Percentiles rank a stretch among this genome's conserved stretches.
Conservation (phyloP, 1,140 invertebrate species). For the Drosophila willistoni region DNA sequence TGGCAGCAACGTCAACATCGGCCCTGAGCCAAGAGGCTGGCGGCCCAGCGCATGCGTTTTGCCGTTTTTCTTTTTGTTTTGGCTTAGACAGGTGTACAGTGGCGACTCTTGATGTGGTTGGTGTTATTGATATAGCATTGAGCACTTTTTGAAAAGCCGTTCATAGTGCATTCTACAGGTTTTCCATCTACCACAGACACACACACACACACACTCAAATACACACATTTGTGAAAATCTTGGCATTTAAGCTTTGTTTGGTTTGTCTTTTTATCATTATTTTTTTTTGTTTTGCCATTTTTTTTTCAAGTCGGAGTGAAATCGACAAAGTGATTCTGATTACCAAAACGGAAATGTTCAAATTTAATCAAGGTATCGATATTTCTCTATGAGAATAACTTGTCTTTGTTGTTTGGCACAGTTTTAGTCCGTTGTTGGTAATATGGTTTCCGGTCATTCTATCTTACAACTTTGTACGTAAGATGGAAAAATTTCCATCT, state of each 20-base stretch:
- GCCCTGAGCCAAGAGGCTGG: slow-evolving; percentile 60
- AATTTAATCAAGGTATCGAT: slow-evolving; percentile 67
- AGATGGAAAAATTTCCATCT: no score
- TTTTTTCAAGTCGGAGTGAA: slow-evolving; percentile 36
- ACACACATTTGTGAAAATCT: slow-evolving; percentile 59
- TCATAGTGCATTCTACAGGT: slow-evolving; percentile 72
- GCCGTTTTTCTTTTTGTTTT: slow-evolving; percentile 41
- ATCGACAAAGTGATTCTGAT: slow-evolving; percentile 51
- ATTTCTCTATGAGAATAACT: slow-evolving; percentile 18
- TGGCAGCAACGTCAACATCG: slow-evolving; percentile 33
- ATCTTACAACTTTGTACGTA: not conserved
- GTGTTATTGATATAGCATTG: slow-evolving; percentile 78
- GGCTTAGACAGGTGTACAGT: slow-evolving; percentile 69
- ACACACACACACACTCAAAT: slow-evolving; percentile 19
- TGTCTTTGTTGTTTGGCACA: not conserved
- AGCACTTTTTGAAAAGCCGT: slow-evolving; percentile 78
- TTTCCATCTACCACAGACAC: slow-evolving; percentile 57
- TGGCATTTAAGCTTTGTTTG: slow-evolving; percentile 61
- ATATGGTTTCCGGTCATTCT: slow-evolving; percentile 1
- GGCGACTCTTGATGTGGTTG: slow-evolving; percentile 42
- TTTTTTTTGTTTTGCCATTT: slow-evolving; percentile 17
- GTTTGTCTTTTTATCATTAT: slow-evolving; percentile 12
- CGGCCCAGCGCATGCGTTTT: slow-evolving; percentile 30
- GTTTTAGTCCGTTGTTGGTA: not conserved
- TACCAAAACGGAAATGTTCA: slow-evolving; percentile 75